phyloP scores from a whole-genome alignment of 2,113 vertebrate genomes.

The Isichthys henryi region DNA sequence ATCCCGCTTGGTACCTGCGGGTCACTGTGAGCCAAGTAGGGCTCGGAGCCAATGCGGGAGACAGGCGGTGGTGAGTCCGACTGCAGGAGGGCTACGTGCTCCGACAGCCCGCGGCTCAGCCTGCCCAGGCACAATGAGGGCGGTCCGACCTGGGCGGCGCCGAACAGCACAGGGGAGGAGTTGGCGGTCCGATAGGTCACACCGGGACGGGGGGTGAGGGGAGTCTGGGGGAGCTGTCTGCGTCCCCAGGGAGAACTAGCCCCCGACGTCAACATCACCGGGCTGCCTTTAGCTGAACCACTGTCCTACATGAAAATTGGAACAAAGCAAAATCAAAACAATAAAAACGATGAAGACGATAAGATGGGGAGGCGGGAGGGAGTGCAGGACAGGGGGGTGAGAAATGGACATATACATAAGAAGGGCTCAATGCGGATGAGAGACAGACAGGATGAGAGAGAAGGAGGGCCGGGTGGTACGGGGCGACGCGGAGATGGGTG shows the following conservation, averaged over 20 bases:
- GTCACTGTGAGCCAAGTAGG: constrained; percentile 69
- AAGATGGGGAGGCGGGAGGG: constrained; percentile 27
- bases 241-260: constrained; percentile 81
- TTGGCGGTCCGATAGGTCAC: constrained; percentile 91
- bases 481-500: not conserved
- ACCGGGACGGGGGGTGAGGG: constrained; percentile 79
- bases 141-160: constrained; percentile 51
- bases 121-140: constrained; percentile 70
- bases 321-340: constrained; percentile 76
- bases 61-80: constrained; percentile 56
- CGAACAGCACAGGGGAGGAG: constrained; percentile 82
- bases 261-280: constrained; percentile 74
- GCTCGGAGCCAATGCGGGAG: constrained; percentile 80
- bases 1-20: constrained; percentile 38
- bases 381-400: not conserved
- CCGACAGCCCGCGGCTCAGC: constrained; percentile 80
- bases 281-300: constrained; percentile 84
- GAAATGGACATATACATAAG: constrained; percentile 35
- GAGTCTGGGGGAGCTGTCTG: constrained; percentile 90
- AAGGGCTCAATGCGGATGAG: constrained; percentile 35
- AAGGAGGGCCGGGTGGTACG: not conserved
- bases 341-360: constrained; percentile 55
- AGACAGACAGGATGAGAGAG: constrained; percentile 31
- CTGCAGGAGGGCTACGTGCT: constrained; percentile 76
- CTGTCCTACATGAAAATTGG: constrained; percentile 84